Base-by-base conservation (phyloP, 2,888 invertebrate species). In the Thumatha senex region DNA sequence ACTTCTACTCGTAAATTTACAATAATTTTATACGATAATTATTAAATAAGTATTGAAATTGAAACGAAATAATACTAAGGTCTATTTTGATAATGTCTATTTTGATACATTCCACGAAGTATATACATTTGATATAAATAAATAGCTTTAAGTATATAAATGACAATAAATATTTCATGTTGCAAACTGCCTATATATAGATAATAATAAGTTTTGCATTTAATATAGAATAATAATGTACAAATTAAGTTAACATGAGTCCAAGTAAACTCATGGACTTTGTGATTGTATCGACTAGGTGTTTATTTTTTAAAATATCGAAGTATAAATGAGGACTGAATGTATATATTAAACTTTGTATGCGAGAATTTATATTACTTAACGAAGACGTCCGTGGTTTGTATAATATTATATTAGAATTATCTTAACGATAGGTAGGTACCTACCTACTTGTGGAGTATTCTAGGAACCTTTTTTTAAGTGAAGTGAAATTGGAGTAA, bases 161-260 rank as follows among this genome's bases (percentile, higher is more conserved):
- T 76, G 79, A 80, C 80, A 80, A 80, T 80, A 80, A 76, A 63
- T 56, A 59, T 55, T 51, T 61, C 56, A 54, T 51, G 44, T 65
- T 61, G 56, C 65, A 61, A 72, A 74, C 75, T 76, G 79, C 76
- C 76, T 71, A 47, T 66, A 67, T 5, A 58, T 67, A 56, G 59
- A 48, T 67, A 70, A 61, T 10, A 64, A 71, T 80, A 82, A 76
- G 80, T 70, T 69, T 74, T 84, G 89, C 89, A 89, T 90, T 90
- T 89, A 86, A 83, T 79, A 69, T 86, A 83, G 77, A 76, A 67
- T 74, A 78, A 65, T 80, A 77, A 79, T 89, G 89, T 89, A 89
- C 89, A 89, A 90, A 89, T 78, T 84, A 85, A 86, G 84, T 81
- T 78, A 67, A 77, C 82, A 80, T 84, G 82, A 78, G 82, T 77